Evolutionary conservation across 2,113 vertebrate species (phyloP).

Genomic region (Lasiurus borealis): DNA sequence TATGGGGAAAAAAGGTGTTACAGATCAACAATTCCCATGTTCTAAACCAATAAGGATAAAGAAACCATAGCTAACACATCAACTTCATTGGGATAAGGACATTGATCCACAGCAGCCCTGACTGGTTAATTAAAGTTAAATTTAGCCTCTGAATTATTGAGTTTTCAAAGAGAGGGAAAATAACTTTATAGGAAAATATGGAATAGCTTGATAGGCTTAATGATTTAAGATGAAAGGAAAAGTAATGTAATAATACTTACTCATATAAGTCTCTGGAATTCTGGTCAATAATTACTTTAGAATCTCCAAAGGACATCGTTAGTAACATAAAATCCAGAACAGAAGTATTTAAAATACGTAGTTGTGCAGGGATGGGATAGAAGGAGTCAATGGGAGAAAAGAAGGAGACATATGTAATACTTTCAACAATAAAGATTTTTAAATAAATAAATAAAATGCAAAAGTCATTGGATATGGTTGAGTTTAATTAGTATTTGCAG

Average conservation of each 20-base stretch:
- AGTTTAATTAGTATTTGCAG: background rate
- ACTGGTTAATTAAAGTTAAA: conserved; percentile 43
- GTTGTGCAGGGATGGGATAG: background rate
- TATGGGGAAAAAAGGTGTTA: background rate
- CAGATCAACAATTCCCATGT: background rate
- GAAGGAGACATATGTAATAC: too few relatives aligned
- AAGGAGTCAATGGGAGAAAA: too few relatives aligned
- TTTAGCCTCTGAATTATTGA: background rate
- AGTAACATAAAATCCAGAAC: background rate
- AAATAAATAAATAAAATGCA: background rate
- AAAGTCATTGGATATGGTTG: background rate
- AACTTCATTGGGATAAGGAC: background rate
- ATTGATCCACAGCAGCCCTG: background rate
- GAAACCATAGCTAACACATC: background rate
- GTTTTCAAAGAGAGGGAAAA: background rate
- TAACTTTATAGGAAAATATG: background rate
- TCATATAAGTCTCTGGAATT: background rate
- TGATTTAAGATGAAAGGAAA: background rate
- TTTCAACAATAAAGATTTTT: too few relatives aligned
- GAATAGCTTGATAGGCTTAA: conserved; percentile 36
- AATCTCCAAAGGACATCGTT: background rate
- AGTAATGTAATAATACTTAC: background rate
- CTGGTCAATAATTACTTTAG: background rate
- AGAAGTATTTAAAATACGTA: background rate
- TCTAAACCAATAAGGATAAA: background rate